These are phyloP conservation scores for Aphis gossypii DNA, from an alignment of 1,140 invertebrate genomes.

Conservation along the genomic window DNA sequence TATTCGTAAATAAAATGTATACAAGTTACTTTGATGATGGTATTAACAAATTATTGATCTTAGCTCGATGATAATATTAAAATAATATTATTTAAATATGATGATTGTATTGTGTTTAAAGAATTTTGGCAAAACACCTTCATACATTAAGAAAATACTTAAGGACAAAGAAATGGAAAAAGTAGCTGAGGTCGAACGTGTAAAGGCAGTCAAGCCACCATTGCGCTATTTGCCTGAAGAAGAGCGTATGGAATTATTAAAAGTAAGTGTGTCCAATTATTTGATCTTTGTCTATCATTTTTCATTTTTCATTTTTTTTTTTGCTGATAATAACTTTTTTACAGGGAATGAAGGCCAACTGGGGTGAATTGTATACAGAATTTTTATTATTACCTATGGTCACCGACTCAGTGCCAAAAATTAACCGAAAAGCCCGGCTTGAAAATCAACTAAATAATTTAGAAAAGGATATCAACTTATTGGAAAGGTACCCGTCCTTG, in stretches of 20 bases:
- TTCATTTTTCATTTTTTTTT: not conserved
- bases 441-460: not conserved
- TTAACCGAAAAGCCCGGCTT: not conserved
- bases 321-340: not conserved
- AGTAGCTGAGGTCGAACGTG: not conserved
- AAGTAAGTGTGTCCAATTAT: not conserved
- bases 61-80: not conserved
- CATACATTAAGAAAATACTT: not conserved
- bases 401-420: not conserved
- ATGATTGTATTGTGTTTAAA: not conserved
- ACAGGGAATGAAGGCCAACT: not conserved
- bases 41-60: not conserved
- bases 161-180: not conserved
- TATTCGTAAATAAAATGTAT: not conserved
- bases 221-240: not conserved
- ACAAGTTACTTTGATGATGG: not conserved
- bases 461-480: not conserved
- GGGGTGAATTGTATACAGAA: not conserved
- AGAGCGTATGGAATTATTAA: not conserved
- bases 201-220: not conserved
- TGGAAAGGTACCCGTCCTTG: not conserved
- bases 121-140: not conserved
- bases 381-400: not conserved
- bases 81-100: not conserved
- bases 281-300: not conserved